A percentile compares a stretch with the other conserved stretches of the same genome.
Conservation (phyloP, 92 coral and sea anemone species). For the Pocillopora grandis region DNA sequence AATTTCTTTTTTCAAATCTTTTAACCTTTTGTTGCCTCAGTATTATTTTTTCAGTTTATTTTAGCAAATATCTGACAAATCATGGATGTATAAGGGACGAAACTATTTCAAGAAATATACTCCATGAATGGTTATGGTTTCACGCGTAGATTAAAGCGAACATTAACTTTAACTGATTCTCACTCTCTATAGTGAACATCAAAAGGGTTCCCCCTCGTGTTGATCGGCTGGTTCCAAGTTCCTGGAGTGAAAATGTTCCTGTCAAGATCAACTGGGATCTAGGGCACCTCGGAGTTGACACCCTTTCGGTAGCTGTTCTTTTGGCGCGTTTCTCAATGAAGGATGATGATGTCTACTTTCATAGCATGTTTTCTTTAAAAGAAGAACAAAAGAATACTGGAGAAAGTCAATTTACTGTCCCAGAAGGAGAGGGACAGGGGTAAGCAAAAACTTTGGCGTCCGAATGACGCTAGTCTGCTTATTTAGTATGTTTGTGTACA, state of each 20-base stretch:
- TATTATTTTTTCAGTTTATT: too few relatives aligned
- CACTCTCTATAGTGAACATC: conserved; percentile 9
- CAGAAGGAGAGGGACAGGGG: conserved; percentile 44
- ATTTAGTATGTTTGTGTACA: too few relatives aligned
- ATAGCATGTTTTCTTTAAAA: conserved; percentile 24
- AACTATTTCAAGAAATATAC: too few relatives aligned
- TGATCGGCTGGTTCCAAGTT: background rate
- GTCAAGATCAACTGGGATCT: conserved; percentile 25
- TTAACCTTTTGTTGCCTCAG: too few relatives aligned
- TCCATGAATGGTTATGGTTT: too few relatives aligned
- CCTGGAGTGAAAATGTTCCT: conserved; percentile 2
- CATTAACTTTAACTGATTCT: background rate
- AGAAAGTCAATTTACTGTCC: conserved; percentile 28
- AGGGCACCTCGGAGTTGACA: conserved; percentile 14
- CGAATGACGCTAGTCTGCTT: too few relatives aligned
- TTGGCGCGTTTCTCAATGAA: conserved; percentile 34
- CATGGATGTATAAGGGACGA: too few relatives aligned
- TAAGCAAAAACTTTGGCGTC: background rate
- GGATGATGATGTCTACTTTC: conserved; percentile 5
- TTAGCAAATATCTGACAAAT: too few relatives aligned
- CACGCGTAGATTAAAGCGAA: too few relatives aligned
- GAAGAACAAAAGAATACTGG: conserved; percentile 29
- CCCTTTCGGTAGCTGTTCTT: conserved; percentile 13
- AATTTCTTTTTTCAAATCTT: too few relatives aligned
- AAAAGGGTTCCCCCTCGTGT: conserved; percentile 9